Base-by-base conservation (phyloP, 1,140 invertebrate genomes). In the Uloborus diversus region DNA sequence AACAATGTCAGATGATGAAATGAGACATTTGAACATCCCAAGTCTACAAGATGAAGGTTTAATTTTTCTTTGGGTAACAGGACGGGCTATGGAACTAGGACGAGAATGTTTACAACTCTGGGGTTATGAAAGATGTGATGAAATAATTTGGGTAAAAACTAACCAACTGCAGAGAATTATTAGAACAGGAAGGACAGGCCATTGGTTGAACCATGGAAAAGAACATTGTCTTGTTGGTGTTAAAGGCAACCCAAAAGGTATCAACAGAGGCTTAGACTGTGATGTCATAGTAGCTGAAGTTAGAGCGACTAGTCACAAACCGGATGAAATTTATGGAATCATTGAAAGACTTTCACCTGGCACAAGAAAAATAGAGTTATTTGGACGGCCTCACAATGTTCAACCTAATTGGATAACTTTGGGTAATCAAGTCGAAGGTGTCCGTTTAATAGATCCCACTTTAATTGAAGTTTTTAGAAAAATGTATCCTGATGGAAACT, bases 1-100 rank as follows among this genome's bases (percentile, higher is more conserved):
- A n/a, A 99, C 97, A 1, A 96, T 99, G 95, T 96, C 95, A 0
- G 97, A 99, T 86, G 96, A 98, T 86, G 97, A 99, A 88, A 99
- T 99, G 97, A 90, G 96, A 81, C 94, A 96, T 68, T 87, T 99
- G 35, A 95, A 95, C 30, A 93, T 98, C 70, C 93, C 92, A 1
- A 92, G 93, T 25, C 88, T 99, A 64, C 97, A 99, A 88, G 96
- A 98, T 85, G 95, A 97, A 85, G 97, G 97, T 1, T 90, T 98
- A 11, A 94, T 99, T 66, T 99, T 99, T 87, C 89, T 99, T 0
- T 99, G 97, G 97, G 97, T 99, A 0, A 99, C 97, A 20, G 97
- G 97, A 51, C 92, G 96, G 85, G 97, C 97, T 0, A 99, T 99
- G 97, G 97, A 99, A 86, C 86, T 99, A 9, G 97, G 97, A 0